Conservation (phyloP, 2,113 vertebrate species). For the Cyprinodon variegatus region DNA sequence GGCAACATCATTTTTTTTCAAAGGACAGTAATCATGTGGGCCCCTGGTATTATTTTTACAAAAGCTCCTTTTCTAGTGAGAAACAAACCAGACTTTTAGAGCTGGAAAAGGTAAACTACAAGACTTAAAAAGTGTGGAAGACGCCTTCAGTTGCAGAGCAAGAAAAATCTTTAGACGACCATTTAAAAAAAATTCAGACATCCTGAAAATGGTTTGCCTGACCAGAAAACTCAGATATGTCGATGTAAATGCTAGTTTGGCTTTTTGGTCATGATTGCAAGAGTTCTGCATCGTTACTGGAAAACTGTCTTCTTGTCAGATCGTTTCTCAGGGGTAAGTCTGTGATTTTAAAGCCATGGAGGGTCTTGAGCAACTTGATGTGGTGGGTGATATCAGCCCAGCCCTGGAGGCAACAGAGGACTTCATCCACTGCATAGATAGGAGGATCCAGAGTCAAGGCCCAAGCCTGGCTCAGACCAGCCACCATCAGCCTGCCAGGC, state of each 20-base stretch:
- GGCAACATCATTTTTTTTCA: too few species aligned
- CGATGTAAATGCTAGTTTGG: slow-evolving; percentile 5
- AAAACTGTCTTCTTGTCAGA: slow-evolving; percentile 29
- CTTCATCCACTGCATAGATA: slow-evolving; percentile 88
- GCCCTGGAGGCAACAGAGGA: slow-evolving; percentile 97
- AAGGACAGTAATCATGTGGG: background rate
- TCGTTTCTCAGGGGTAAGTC: slow-evolving; percentile 13
- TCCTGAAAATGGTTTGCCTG: background rate
- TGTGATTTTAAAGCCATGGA: slow-evolving; percentile 42
- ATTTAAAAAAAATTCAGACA: slow-evolving; percentile 26
- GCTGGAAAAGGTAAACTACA: slow-evolving; percentile 1
- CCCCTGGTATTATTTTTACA: slow-evolving; percentile 30
- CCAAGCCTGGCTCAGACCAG: slow-evolving; percentile 43
- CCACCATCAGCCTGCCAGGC: slow-evolving; percentile 34
- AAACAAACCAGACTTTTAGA: background rate
- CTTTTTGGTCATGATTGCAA: slow-evolving; percentile 29
- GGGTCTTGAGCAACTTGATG: slow-evolving; percentile 89
- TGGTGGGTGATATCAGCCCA: slow-evolving; percentile 93
- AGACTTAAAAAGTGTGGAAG: slow-evolving; percentile 40
- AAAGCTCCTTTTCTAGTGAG: slow-evolving; percentile 5
- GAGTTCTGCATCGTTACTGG: slow-evolving; percentile 21
- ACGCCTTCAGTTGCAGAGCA: slow-evolving; percentile 27
- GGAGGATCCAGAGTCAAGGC: slow-evolving; percentile 81
- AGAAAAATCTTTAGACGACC: slow-evolving; percentile 32
- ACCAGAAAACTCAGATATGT: background rate